Evolutionary conservation across 1,140 invertebrate genomes (phyloP).

Genomic region (Drosophila eugracilis): DNA sequence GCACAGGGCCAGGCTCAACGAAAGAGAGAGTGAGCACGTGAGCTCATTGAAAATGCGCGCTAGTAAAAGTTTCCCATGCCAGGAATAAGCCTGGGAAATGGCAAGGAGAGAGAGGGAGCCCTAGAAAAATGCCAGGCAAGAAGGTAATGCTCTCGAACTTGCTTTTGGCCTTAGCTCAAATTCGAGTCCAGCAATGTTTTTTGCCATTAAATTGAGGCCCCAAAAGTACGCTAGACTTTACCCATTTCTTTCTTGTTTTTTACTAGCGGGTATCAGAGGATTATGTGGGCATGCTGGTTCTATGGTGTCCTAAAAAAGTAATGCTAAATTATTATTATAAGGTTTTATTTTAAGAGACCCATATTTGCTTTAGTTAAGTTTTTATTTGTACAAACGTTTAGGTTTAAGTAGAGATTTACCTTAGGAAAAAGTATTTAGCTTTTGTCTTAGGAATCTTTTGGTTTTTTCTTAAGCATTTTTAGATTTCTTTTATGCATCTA

Average conservation of each 20-base stretch:
- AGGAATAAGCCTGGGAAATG: constrained; percentile 20
- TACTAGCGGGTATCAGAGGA: not conserved
- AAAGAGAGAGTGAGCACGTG: constrained; percentile 55
- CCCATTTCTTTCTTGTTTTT: constrained; percentile 28
- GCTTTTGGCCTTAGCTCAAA: constrained; percentile 29
- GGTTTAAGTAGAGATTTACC: too few relatives aligned
- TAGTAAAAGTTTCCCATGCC: constrained; percentile 60
- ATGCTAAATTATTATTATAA: not conserved
- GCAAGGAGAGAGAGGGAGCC: constrained; percentile 1
- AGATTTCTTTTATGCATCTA: not conserved
- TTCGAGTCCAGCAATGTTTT: constrained; percentile 33
- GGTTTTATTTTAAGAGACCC: too few relatives aligned
- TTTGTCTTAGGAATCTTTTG: too few relatives aligned
- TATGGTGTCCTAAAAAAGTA: not conserved
- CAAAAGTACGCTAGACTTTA: constrained; percentile 58
- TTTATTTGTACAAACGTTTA: too few relatives aligned
- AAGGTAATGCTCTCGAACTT: constrained; percentile 43
- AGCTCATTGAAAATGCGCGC: constrained; percentile 72
- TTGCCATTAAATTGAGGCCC: constrained; percentile 70
- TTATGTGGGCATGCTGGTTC: constrained; percentile 12
- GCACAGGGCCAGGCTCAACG: constrained; percentile 32
- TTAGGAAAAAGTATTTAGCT: too few relatives aligned
- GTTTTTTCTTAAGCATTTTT: too few relatives aligned
- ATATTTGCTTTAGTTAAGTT: too few relatives aligned
- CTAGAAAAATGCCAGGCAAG: constrained; percentile 1